These are phyloP conservation scores for Amphipoea lucens DNA, from an alignment of 2,888 invertebrate species.

Conservation along the genomic window DNA sequence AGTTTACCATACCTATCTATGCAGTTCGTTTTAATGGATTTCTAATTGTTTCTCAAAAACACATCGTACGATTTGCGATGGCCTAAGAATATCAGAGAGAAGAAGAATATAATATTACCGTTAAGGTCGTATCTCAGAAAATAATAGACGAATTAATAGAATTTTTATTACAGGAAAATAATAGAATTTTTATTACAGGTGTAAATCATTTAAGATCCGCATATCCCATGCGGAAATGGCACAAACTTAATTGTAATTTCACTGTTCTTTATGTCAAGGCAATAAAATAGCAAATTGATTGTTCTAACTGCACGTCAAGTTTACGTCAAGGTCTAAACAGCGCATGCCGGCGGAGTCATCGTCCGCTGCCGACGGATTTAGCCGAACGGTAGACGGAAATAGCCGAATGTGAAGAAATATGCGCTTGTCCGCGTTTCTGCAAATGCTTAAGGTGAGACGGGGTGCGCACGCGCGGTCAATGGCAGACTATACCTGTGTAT, in stretches of 20 bases:
- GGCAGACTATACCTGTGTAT: slow-evolving; percentile 68
- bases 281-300: slow-evolving; percentile 73
- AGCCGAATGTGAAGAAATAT: slow-evolving; percentile 86
- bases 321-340: slow-evolving; percentile 84
- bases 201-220: slow-evolving; percentile 62
- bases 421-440: slow-evolving; percentile 83
- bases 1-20: not conserved
- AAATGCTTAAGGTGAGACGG: slow-evolving; percentile 73
- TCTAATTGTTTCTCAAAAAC: slow-evolving; percentile 14
- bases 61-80: slow-evolving; percentile 5
- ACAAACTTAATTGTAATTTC: slow-evolving; percentile 32
- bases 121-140: slow-evolving; percentile 19
- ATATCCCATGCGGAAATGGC: slow-evolving; percentile 55
- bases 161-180: slow-evolving; percentile 42
- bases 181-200: slow-evolving; percentile 46
- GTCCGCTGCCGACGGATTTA: slow-evolving; percentile 87
- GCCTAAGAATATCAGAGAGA: not conserved
- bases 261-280: slow-evolving; percentile 60
- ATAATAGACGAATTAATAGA: not conserved
- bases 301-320: slow-evolving; percentile 71
- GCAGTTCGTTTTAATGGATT: slow-evolving; percentile 25
- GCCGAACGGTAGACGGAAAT: slow-evolving; percentile 86
- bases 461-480: slow-evolving; percentile 75
- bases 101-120: slow-evolving; percentile 18
- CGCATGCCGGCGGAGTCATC: slow-evolving; percentile 87